Evolutionary conservation across 2,797 vertebrate species (phyloP).

Genomic region (Antennarius maculatus): DNA sequence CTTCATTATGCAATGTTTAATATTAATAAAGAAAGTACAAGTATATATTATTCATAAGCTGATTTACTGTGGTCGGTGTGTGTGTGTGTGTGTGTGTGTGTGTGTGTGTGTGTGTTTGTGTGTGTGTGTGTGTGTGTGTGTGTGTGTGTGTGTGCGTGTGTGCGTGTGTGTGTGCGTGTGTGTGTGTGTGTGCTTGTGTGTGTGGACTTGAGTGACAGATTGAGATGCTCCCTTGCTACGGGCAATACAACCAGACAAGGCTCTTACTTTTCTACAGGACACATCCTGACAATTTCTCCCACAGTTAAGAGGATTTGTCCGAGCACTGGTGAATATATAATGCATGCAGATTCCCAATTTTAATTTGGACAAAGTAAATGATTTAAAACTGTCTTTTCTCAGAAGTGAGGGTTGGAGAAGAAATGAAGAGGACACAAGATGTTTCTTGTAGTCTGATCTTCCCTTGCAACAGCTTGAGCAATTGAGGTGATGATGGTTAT

Average conservation of each 20-base stretch:
- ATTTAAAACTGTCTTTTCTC: constrained; percentile 82
- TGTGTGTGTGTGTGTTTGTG: constrained; percentile 47
- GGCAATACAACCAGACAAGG: constrained; percentile 76
- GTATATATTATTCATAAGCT: constrained; percentile 86
- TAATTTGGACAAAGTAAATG: constrained; percentile 84
- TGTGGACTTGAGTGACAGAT: constrained; percentile 74
- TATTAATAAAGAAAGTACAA: constrained; percentile 84
- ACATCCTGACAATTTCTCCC: constrained; percentile 82
- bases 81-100: constrained; percentile 33
- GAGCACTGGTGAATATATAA: constrained; percentile 85
- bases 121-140: constrained; percentile 47
- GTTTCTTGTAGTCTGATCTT: constrained; percentile 37
- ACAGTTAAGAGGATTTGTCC: constrained; percentile 84
- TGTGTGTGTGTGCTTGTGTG: constrained; percentile 43
- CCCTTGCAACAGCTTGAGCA: not conserved
- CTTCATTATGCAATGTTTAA: constrained; percentile 80
- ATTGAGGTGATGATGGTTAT: constrained; percentile 9
- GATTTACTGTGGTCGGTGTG: constrained; percentile 67
- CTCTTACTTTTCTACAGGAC: constrained; percentile 74
- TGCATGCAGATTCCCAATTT: constrained; percentile 79
- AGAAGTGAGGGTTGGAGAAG: constrained; percentile 37
- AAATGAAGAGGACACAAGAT: constrained; percentile 27
- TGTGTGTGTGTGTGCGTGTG: constrained; percentile 40
- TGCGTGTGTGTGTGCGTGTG: constrained; percentile 44
- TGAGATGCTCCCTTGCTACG: constrained; percentile 77